phyloP scores from a whole-genome alignment of 1,140 invertebrate species.

The Caenorhabditis brenneri region DNA sequence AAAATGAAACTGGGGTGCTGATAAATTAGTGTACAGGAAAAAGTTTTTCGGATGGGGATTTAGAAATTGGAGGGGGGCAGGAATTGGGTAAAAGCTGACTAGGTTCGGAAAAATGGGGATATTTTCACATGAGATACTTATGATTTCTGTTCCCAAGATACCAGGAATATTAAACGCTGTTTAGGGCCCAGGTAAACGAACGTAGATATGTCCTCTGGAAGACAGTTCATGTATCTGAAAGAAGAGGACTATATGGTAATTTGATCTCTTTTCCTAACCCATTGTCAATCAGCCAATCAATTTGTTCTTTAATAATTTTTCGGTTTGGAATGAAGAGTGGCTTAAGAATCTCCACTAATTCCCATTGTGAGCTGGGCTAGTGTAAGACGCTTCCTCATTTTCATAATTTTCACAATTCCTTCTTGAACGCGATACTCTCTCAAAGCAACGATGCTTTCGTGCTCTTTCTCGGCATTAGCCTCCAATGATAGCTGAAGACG shows the following conservation, averaged over 20 bases:
- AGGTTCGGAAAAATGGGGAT: not conserved
- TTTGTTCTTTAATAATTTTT: slow-evolving; percentile 98
- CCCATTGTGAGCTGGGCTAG: slow-evolving; percentile 92
- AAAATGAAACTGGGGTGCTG: too few species aligned
- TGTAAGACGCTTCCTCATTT: slow-evolving; percentile 91
- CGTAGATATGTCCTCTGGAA: slow-evolving; percentile 1
- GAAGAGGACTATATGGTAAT: not conserved
- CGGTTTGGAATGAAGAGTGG: slow-evolving; percentile 98
- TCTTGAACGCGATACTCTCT: slow-evolving; percentile 50
- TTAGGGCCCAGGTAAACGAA: slow-evolving; percentile 31
- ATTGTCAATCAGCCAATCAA: slow-evolving; percentile 98
- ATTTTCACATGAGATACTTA: not conserved
- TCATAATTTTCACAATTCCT: slow-evolving; percentile 78
- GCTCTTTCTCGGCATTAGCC: slow-evolving; percentile 77
- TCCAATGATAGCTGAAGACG: slow-evolving; percentile 77
- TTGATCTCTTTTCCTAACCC: slow-evolving; percentile 78
- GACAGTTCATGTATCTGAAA: slow-evolving; percentile 31
- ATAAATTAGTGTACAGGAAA: too few species aligned
- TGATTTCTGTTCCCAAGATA: not conserved
- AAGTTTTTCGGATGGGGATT: too few species aligned
- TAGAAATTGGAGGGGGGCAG: too few species aligned
- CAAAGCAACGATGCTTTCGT: slow-evolving; percentile 45
- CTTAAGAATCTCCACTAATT: slow-evolving; percentile 95
- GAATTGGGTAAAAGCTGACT: not conserved
- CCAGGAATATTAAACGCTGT: too few species aligned